Base-by-base conservation (phyloP, 1,140 invertebrate genomes). In the Dreissena polymorpha region DNA sequence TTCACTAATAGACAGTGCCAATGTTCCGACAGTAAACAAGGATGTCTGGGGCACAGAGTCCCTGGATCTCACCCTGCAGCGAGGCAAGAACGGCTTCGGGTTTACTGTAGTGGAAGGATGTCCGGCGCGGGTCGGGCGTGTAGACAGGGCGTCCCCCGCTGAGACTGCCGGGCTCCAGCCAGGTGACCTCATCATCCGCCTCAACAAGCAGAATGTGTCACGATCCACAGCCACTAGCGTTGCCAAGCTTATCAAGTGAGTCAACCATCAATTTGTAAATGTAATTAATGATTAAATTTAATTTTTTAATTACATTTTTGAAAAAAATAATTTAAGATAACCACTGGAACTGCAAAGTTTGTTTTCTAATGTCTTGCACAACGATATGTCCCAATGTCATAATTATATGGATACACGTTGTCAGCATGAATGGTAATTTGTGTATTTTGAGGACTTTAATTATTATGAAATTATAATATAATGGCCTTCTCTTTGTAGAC, bases 101-200 rank as follows among this genome's bases (percentile, higher is more conserved):
- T 98, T 98, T 93, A 97, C 97, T 7, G 95, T 98, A n/a, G 96
- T 97, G 0, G 98, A 97, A 96, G 97, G 96, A 3, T 95, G 97
- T 89, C 97, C 97, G 18, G 21, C 97, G 95, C n/a, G 96, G 14
- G 96, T 98, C 25, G 97, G 98, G 89, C 93, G 97, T 76, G 96
- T 98, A 0, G 97, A 97, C 87, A 94, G 95, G 0, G 97, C 97
- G 67, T 98, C 97, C 79, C 95, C 97, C 68, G 97, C 98, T 2
- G 97, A 98, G 90, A 95, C 96, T 86, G 96, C 97, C 64, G 98
- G 98, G 79, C 94, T 99, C 18, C 95, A 96, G 89, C 96, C 97
- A 55, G 98, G 98, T 69, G 98, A 99, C 93, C 95, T 96, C 27
- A 95, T 99, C 77, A 95, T 99, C 89, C 96, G 95, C 93, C 97